phyloP scores from a whole-genome alignment of 2,113 vertebrate genomes.

The Gymnobelideus leadbeateri region DNA sequence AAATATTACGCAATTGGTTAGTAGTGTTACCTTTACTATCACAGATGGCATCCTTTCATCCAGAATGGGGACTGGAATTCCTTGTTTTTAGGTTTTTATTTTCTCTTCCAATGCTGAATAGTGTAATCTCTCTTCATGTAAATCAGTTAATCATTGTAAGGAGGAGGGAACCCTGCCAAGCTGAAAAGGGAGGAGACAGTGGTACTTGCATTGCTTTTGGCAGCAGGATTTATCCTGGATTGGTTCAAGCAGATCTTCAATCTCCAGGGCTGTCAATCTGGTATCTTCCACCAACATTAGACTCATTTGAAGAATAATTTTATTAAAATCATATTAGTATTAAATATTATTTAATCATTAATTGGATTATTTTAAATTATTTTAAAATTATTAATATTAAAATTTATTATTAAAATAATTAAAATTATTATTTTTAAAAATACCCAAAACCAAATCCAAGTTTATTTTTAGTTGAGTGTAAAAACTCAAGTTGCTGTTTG shows the following conservation, averaged over 20 bases:
- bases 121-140: not conserved
- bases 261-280: slow-evolving; percentile 1
- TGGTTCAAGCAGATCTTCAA: not conserved
- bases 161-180: not conserved
- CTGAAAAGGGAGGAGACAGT: not conserved
- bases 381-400: too few relatives aligned
- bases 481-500: slow-evolving; percentile 46
- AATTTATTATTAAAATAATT: too few relatives aligned
- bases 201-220: not conserved
- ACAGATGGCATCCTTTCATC: not conserved
- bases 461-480: slow-evolving; percentile 50
- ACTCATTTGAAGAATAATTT: slow-evolving; percentile 53
- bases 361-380: too few relatives aligned
- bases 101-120: not conserved
- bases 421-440: not conserved
- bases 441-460: not conserved
- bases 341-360: too few relatives aligned
- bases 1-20: not conserved
- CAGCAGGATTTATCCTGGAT: not conserved
- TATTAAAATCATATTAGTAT: too few relatives aligned
- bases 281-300: slow-evolving; percentile 32
- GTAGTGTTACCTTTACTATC: not conserved
- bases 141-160: not conserved
- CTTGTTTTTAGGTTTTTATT: not conserved
- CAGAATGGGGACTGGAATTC: not conserved